phyloP scores from a whole-genome alignment of 2,888 invertebrate species.

The Dorcus parallelipipedus region DNA sequence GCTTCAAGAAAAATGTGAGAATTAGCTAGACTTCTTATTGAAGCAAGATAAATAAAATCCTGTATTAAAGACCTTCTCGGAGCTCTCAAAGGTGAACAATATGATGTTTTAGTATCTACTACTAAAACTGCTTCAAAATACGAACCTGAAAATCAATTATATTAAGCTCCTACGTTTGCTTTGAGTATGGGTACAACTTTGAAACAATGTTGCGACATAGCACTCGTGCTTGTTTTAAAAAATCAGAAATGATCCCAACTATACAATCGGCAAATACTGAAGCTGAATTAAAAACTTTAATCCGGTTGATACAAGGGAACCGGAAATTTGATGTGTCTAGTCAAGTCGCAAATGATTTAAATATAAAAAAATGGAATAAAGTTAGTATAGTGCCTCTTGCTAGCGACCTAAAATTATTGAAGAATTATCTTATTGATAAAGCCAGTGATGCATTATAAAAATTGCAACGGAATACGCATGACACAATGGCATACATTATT shows the following conservation, averaged over 20 bases:
- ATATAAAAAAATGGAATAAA: not conserved
- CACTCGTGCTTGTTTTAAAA: not conserved
- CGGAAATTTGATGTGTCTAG: constrained; percentile 9
- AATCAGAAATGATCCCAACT: not conserved
- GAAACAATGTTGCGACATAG: constrained; percentile 8
- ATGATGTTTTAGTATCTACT: constrained; percentile 5
- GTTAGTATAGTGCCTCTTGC: not conserved
- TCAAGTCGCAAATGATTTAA: constrained; percentile 7
- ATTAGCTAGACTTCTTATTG: constrained; percentile 19
- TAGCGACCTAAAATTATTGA: too few relatives aligned
- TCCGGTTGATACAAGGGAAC: constrained; percentile 3
- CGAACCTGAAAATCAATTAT: too few relatives aligned
- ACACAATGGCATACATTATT: not conserved
- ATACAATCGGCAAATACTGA: not conserved
- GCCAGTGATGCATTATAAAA: not conserved
- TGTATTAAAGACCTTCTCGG: constrained; percentile 7
- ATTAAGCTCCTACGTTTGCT: too few relatives aligned
- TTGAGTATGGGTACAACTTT: constrained; percentile 3
- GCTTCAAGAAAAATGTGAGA: constrained; percentile 24
- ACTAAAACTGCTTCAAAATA: constrained; percentile 15
- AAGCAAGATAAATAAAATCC: constrained; percentile 14
- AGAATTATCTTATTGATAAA: too few relatives aligned
- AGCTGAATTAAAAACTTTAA: constrained; percentile 4
- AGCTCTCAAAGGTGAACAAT: constrained; percentile 9
- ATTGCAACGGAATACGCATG: not conserved